phyloP scores from a whole-genome alignment of 2,888 invertebrate species.

The Hyposoter didymator region DNA sequence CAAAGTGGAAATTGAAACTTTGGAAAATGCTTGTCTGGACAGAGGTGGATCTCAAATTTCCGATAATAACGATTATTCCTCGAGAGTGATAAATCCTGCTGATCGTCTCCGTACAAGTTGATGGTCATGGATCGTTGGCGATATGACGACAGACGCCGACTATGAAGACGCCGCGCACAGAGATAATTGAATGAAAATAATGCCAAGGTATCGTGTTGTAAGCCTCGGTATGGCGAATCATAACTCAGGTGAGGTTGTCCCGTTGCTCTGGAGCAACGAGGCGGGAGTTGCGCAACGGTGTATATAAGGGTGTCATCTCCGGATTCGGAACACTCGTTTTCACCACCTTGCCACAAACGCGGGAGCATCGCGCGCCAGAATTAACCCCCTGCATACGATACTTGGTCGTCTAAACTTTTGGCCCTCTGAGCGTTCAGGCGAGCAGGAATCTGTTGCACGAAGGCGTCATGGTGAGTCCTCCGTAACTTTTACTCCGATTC shows the following conservation, averaged over 20 bases:
- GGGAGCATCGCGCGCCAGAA: slow-evolving; percentile 69
- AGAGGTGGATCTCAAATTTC: slow-evolving; percentile 51
- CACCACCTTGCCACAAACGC: slow-evolving; percentile 70
- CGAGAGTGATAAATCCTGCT: slow-evolving; percentile 77
- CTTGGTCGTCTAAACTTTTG: slow-evolving; percentile 1
- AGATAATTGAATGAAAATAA: slow-evolving; percentile 83
- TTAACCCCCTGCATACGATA: slow-evolving; percentile 3
- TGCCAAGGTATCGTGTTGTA: slow-evolving; percentile 81
- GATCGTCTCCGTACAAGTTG: slow-evolving; percentile 76
- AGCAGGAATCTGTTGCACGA: background rate
- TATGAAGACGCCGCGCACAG: slow-evolving; percentile 61
- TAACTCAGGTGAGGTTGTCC: slow-evolving; percentile 80
- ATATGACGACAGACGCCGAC: background rate
- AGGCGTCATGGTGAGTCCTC: slow-evolving; percentile 65
- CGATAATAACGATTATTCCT: slow-evolving; percentile 74
- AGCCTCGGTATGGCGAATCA: slow-evolving; percentile 75
- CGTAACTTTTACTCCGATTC: background rate
- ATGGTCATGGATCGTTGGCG: slow-evolving; percentile 48
- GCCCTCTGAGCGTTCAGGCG: slow-evolving; percentile 9
- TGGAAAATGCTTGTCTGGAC: background rate
- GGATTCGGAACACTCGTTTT: slow-evolving; percentile 80
- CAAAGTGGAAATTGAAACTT: background rate
- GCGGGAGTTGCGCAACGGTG: slow-evolving; percentile 79
- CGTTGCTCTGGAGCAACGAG: slow-evolving; percentile 57
- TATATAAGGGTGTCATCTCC: slow-evolving; percentile 82